phyloP scores from a whole-genome alignment of 2,888 invertebrate genomes.

The Mallateleia sp. region DNA sequence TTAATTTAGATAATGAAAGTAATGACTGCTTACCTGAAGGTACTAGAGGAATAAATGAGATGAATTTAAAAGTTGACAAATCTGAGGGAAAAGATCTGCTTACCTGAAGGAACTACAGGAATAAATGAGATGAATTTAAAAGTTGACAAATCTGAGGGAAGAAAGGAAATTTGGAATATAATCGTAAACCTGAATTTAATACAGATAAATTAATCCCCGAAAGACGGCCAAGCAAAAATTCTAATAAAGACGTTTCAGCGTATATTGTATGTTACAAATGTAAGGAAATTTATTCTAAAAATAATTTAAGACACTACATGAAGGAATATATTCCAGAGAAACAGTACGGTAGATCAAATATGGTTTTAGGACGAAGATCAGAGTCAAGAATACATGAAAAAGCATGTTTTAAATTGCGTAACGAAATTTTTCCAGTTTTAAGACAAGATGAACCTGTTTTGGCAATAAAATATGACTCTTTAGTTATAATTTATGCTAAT shows the following conservation, averaged over 20 bases:
- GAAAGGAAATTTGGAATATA: too few relatives aligned
- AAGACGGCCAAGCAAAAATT: not conserved
- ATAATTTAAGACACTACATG: constrained; percentile 7
- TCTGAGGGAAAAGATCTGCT: too few relatives aligned
- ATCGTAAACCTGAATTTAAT: not conserved
- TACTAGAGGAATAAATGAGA: too few relatives aligned
- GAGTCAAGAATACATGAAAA: constrained; percentile 11
- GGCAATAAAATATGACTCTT: constrained; percentile 70
- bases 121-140: too few relatives aligned
- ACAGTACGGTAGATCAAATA: constrained; percentile 9
- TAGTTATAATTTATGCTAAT: constrained; percentile 63
- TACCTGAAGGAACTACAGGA: too few relatives aligned
- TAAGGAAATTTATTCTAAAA: constrained; percentile 2
- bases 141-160: too few relatives aligned
- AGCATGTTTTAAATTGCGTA: not conserved
- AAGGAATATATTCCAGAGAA: not conserved
- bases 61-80: too few relatives aligned
- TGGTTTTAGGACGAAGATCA: not conserved
- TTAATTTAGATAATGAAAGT: too few relatives aligned
- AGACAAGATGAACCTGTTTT: constrained; percentile 67
- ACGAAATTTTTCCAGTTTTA: constrained; percentile 69
- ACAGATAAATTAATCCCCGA: not conserved
- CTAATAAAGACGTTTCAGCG: not conserved
- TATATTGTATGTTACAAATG: not conserved
- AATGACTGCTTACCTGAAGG: too few relatives aligned